Evolutionary conservation across 2,113 vertebrate genomes (phyloP), one percentile per base, ranked within the genome.

Genomic region (Stegastes partitus): DNA sequence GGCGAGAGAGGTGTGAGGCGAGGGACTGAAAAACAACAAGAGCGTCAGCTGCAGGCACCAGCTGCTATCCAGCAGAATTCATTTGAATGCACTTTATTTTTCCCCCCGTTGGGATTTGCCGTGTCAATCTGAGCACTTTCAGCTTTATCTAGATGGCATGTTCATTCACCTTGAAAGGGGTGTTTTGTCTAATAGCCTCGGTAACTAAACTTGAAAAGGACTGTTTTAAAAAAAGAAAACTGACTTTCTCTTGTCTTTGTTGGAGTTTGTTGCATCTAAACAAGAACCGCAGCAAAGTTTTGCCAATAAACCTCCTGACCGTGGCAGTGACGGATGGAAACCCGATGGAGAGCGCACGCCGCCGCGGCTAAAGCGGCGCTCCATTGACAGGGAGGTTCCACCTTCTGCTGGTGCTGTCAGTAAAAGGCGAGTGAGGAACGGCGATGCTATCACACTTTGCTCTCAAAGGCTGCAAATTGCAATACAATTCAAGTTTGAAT

Each of bases 1-100:
- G 14, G 23, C 31, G 34, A 31, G 70, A 53, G 83, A 69, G 58
- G 78, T 82, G 81, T 74, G 81, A 83, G 86, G 83, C 53, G 78
- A 81, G 77, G 62, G 57, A 69, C 15, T 31, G 69, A 80, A 68
- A 90, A 86, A 89, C 81, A 89, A 86, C 76, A 70, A 73, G 64
- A 77, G 78, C 47, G 16, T 87, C 88, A 84, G 88, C 90, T 91
- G 87, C 77, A 82, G 84, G 70, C 87, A 80, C 72, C 90, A 91
- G 90, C 89, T 93, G 91, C 83, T 86, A 68, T 68, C 76, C 76
- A 69, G 66, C 77, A 80, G 71, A 82, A 90, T 85, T 83, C 78
- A 89, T 91, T 76, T 88, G 71, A 88, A 89, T 86, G 86, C 81
- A 73, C 79, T 84, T 83, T 45, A 84, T 84, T 79, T 74, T 58